Evolutionary conservation across 1,140 invertebrate species (phyloP), one percentile per base, ranked within the genome.

Genomic region (Solen grandis): DNA sequence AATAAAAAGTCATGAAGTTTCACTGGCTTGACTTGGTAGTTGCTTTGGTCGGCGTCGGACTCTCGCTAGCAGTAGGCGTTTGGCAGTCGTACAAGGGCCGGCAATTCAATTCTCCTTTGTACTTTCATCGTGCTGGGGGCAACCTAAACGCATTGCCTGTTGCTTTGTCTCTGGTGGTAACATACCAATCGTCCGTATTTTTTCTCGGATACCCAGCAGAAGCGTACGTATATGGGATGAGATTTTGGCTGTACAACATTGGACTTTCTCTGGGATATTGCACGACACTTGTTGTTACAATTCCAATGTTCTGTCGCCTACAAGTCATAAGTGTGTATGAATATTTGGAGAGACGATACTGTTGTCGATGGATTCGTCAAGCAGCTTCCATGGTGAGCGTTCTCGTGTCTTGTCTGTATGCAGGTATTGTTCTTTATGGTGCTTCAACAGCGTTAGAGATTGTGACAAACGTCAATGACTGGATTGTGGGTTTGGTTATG

Each of bases 61-160:
- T 84, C 14, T 87, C 85, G 1, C 95, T 95, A 73, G 93, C 93
- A 5, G 36, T 36, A 2, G 69, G 69, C 4, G 31, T 73, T 4
- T 55, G 35, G 19, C 59, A 36, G 25, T 52, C 69, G 1, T 22
- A 33, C 54, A 59, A 36, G 10, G 69, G 59, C 33, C 2, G 69
- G 16, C 57, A 59, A n/a, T n/a, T 57, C 8, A 96, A 95, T 92
- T 75, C 72, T 1, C 50, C 59, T 14, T 63, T 29, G 27, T 27
- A 27, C 31, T 75, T 38, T 35, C 72, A 75, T 55, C 33, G 72
- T 46, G 72, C 57, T 36, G 72, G 59, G 8, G 55, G 57, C 8
- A 75, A 75, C 25, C 27, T 75, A 22, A 38, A 62, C 19, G 57
- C 59, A 41, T 13, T 63, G 35, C 72, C 72, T 8, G 72, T 75